Evolutionary conservation across 2,113 vertebrate genomes (phyloP).

Genomic region (Prietella phreatophila): DNA sequence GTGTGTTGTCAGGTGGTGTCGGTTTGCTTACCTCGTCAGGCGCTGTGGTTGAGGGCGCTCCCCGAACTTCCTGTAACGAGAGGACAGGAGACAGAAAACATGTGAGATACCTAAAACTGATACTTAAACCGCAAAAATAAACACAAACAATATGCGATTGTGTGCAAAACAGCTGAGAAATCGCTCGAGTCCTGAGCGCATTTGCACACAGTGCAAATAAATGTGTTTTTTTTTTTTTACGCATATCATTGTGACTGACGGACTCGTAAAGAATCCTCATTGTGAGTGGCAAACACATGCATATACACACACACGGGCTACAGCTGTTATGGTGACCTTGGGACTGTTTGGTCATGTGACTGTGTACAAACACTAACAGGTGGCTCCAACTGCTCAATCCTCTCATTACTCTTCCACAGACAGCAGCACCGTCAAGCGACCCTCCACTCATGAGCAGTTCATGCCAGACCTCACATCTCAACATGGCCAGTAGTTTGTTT

Average conservation of each 20-base stretch:
- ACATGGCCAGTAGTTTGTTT: neutral
- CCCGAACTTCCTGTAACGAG: slow-evolving; percentile 91
- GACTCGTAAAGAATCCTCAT: neutral
- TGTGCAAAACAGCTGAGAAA: slow-evolving; percentile 17
- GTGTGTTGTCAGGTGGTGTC: slow-evolving; percentile 17
- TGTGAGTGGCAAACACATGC: slow-evolving; percentile 30
- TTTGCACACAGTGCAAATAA: neutral
- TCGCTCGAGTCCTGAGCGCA: neutral
- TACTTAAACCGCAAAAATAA: slow-evolving; percentile 49
- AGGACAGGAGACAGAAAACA: slow-evolving; percentile 56
- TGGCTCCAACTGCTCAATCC: slow-evolving; percentile 36
- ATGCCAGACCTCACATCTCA: neutral
- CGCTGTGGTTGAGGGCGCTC: slow-evolving; percentile 98
- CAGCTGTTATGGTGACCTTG: slow-evolving; percentile 54
- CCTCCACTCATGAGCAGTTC: neutral
- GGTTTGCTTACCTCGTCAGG: slow-evolving; percentile 87
- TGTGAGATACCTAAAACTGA: slow-evolving; percentile 50
- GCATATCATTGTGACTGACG: slow-evolving; percentile 2
- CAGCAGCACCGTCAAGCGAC: slow-evolving; percentile 12
- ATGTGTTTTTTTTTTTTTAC: neutral
- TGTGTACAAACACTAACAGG: slow-evolving; percentile 49
- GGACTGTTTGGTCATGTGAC: slow-evolving; percentile 26
- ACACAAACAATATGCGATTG: slow-evolving; percentile 24
- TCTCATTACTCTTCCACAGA: slow-evolving; percentile 36
- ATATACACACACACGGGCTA: slow-evolving; percentile 25